Evolutionary conservation across 2,113 vertebrate genomes (phyloP), one percentile per base, ranked within the genome.

Genomic region (Thryonomys swinderianus): DNA sequence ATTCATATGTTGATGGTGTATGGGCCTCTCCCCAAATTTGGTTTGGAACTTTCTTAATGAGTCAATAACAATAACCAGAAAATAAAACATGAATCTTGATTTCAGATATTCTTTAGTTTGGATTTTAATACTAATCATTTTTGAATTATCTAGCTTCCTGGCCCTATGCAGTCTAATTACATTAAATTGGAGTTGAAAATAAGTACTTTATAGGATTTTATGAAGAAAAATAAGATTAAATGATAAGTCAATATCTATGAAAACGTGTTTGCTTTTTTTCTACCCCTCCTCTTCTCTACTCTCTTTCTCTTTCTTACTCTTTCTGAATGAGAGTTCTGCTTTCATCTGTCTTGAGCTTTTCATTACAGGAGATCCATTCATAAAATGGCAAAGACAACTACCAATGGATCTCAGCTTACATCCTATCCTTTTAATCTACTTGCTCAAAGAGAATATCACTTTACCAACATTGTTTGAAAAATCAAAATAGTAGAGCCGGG

Each of bases 21-120:
- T 32, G 25, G 42, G 6, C 25, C 25, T 48, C 42, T 76, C 30
- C 12, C 25, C 45, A 45, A 76, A 48, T 23, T 59, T 83, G 45
- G 7, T 90, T 87, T 88, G 90, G 51, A 66, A 23, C 6, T 20
- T 86, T 40, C 61, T 40, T 82, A 25, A 48, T 30, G 45, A 79
- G 57, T 78, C 53, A 88, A 40, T 32, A 83, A 20, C 9, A 92
- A 92, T 62, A 78, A 82, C 34, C 0, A 71, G 62, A 89, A 94
- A 94, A 55, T 55, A 76, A 92, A 91, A 53, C 21, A 91, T 61
- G 42, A 91, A 20, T 9, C 94, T 71, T 48, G 32, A 64, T 64
- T 86, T 64, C 37, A 71, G 53, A 45, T 59, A 86, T 48, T 71
- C 27, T 57, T 48, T 25, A 89, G 88, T 92, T 83, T 84, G 14